phyloP scores from a whole-genome alignment of 1,140 invertebrate genomes.

The Hycleus cichorii region DNA sequence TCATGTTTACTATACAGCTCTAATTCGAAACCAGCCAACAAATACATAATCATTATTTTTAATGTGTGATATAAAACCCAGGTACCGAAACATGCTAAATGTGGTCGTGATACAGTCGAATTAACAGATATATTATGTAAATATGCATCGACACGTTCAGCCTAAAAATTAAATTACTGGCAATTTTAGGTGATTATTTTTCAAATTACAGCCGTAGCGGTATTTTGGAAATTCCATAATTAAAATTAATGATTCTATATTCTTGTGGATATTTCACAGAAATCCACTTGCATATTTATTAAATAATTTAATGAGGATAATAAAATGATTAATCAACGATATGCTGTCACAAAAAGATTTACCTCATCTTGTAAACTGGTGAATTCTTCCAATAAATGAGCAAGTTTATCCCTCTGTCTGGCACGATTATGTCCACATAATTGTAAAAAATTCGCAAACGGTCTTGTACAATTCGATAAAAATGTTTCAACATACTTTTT shows the following conservation, averaged over 20 bases:
- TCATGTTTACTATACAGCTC: constrained; percentile 95
- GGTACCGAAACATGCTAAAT: constrained; percentile 85
- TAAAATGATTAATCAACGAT: too few species aligned
- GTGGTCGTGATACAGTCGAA: constrained; percentile 58
- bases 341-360: constrained; percentile 3
- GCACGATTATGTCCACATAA: constrained; percentile 92
- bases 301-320: too few species aligned
- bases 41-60: constrained; percentile 90
- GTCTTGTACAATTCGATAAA: constrained; percentile 76
- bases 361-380: constrained; percentile 90
- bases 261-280: too few species aligned
- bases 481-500: constrained; percentile 86
- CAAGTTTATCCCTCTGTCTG: constrained; percentile 87
- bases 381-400: constrained; percentile 82
- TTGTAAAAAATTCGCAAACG: constrained; percentile 82
- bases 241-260: too few species aligned
- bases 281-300: too few species aligned
- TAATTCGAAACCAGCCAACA: constrained; percentile 89
- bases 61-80: constrained; percentile 96
- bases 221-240: too few species aligned
- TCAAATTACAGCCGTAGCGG: neutral
- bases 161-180: constrained; percentile 48
- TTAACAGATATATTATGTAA: constrained; percentile 66
- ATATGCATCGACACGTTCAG: constrained; percentile 83
- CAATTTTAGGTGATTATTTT: neutral